Base-by-base conservation (phyloP, 92 coral and sea anemone genomes). In the Zoanthus sociatus region DNA sequence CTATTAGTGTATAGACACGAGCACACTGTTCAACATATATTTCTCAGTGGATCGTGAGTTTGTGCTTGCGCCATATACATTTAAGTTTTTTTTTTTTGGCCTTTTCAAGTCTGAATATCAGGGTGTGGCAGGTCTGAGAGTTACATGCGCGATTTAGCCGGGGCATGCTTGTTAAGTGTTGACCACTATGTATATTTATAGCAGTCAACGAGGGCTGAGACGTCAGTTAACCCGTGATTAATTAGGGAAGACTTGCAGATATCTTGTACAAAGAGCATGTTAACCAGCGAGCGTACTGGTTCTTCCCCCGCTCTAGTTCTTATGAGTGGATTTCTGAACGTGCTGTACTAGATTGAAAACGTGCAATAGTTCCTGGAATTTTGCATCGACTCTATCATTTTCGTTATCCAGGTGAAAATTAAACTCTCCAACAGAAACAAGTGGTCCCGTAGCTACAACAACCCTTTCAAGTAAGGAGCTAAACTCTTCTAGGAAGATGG, bases 31-130 rank as follows among this genome's bases (percentile, higher is more conserved):
- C 48, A 56, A 73, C 30, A 63, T 85, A 85, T 37, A 71, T 73
- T 54, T 71, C 72, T n/a, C 73, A 73, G 58, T 85, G 73, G 58
- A 53, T 33, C 61, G 75, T 42, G 51, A 71, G 83, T 58, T 71
- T 32, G 48, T 30, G 18, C 47, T 55, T 46, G 12, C 88, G 82
- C 83, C 88, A 85, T 18, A 37, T 45, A 53, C 88, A 74, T 55
- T 75, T 83, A 60, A 85, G 66, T 85, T 64, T 73, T 54, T 83
- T 55, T 31, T 79, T 53, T 21, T 50, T 54, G 63, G 70, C 55
- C 44, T 85, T 85, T 33, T 71, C 88, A 26, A 56, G 50, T 85
- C 88, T 55, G 88, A 55, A 33, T 85, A 85, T 75, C 83, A 74
- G 58, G 88, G 74, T 30, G 83, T 82, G 15, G 88, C 66, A 55